Evolutionary conservation across 2,797 vertebrate species (phyloP), one percentile per base, ranked within the genome.

Genomic region (Botia almorhae): DNA sequence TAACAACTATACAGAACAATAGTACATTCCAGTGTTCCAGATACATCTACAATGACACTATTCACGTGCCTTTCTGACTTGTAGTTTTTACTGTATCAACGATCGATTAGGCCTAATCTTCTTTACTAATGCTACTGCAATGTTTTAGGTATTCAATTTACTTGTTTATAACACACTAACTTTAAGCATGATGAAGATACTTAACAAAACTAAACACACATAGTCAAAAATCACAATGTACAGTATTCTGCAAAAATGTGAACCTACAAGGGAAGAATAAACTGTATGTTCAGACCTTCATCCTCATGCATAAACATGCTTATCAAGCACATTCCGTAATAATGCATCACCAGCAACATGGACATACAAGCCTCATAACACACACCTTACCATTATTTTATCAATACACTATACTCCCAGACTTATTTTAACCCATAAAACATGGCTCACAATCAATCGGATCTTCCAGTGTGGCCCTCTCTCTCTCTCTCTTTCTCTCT

Each of bases 401-500:
- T 90, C 87, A 86, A 89, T 89, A 85, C 86, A 89, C 89, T 63
- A 87, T 81, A 89, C 88, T 87, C 58, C n/a, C 86, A 88, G 90
- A 92, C 92, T 91, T 91, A 90, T 84, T 90, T 91, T 93, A 93
- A 93, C 91, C 39, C 90, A 92, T 92, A 93, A 93, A 93, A 94
- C 92, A 93, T 93, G 90, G 89, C 92, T 93, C 91, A 93, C 93
- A 92, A 94, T 92, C 95, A 94, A 95, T 93, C 93, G 93, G 93
- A 92, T 91, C 91, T 90, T 90, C 88, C 85, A 86, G 88, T 92
- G 90, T 90, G 89, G 87, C 89, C 88, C 39, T 39, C 85, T 87
- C 86, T 90, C 85, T 81, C 23, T 77, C 79, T 78, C 50, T 76
- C 67, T n/a, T n/a, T n/a, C n/a, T n/a, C n/a, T n/a, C n/a, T n/a